phyloP scores from a whole-genome alignment of 1,140 invertebrate species.

The Mya arenaria region DNA sequence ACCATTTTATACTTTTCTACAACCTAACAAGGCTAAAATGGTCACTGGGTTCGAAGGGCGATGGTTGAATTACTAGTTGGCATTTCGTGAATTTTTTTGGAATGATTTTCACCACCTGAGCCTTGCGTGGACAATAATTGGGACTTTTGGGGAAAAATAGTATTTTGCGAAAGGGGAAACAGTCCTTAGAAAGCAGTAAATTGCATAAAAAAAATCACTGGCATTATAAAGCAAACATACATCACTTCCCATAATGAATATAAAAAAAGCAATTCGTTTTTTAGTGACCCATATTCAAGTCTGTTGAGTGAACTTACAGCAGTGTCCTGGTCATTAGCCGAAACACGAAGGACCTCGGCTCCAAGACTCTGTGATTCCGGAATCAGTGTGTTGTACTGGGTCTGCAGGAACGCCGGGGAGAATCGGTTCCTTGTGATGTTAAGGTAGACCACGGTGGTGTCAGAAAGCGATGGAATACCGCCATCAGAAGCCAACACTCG shows the following conservation, averaged over 20 bases:
- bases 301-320: constrained; percentile 52
- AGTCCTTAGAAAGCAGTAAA: too few relatives aligned
- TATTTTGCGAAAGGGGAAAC: too few relatives aligned
- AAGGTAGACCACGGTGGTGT: constrained; percentile 86
- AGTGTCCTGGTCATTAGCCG: constrained; percentile 52
- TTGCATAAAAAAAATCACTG: too few relatives aligned
- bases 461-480: constrained; percentile 81
- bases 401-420: constrained; percentile 52
- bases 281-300: too few relatives aligned
- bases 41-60: background rate
- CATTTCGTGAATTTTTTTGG: too few relatives aligned
- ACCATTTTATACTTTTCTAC: background rate
- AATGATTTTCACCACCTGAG: too few relatives aligned
- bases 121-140: too few relatives aligned
- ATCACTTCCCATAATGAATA: too few relatives aligned
- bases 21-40: background rate
- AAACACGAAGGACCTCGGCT: constrained; percentile 34
- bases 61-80: too few relatives aligned
- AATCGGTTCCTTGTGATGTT: constrained; percentile 63
- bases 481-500: constrained; percentile 58
- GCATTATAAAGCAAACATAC: too few relatives aligned
- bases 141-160: too few relatives aligned
- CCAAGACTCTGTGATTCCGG: constrained; percentile 58
- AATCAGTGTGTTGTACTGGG: constrained; percentile 12
- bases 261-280: too few relatives aligned